Base-by-base conservation (phyloP, 2,797 vertebrate genomes). In the Tamandua tetradactyla region DNA sequence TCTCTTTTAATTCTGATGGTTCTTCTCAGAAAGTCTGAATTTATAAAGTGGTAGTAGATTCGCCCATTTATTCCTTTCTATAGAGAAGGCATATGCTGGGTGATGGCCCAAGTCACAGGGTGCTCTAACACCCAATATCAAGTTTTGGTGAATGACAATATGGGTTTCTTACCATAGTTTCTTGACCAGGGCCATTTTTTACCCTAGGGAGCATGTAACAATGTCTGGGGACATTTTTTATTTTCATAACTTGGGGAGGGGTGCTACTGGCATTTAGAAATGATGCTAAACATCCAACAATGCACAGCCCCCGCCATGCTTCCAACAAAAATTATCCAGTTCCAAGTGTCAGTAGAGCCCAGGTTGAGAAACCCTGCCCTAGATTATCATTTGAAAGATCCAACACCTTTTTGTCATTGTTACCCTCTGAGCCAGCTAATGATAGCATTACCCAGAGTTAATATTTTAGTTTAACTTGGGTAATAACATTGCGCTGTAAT, bases 161-260 rank as follows among this genome's bases (percentile, higher is more conserved):
- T 32, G 7, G 20, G 17, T 18, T 10, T 2, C 0, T 74, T 4
- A 22, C 37, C 52, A 1, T 2, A 7, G 20, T 2, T 49, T 11
- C 68, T 62, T 52, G 4, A 0, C 42, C n/a, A 25, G 72, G 55
- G 23, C 14, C 11, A 0, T n/a, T 22, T 59, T 32, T 37, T 30
- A 42, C 27, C 71, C 68, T 9, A 27, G 32, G n/a, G 52, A 23
- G 35, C 66, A 1, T 23, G 20, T 68, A 71, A 52, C 83, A n/a
- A 30, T 8, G 1, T 42, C 69, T 62, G 32, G 57, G 44, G 52
- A 59, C 18, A 17, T 27, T 57, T 55, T 52, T 30, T 52, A 37
- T 69, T 30, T 23, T 12, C 14, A 13, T 17, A 3, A 0, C 49
- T 4, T 62, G 71, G 44, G 0, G 27, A 22, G 23, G 1, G 0